Base-by-base conservation (phyloP, 2,113 vertebrate genomes). In the Uropsilus gracilis region DNA sequence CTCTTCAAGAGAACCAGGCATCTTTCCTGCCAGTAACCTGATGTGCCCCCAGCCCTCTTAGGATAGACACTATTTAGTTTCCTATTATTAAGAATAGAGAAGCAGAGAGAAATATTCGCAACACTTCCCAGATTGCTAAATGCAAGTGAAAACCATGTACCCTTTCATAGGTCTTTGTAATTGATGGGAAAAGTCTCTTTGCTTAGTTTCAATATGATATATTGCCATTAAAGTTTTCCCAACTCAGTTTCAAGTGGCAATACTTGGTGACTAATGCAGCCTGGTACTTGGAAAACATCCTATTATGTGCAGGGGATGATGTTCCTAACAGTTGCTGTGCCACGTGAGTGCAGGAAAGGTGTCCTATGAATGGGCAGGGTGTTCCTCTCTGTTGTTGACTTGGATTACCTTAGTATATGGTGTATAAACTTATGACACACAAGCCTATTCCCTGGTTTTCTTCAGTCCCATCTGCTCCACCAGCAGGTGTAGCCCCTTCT, bases 1-100 rank as follows among this genome's bases (percentile, higher is more conserved):
- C 97, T 88, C 94, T 89, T 97, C 88, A 76, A 81, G 83, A 83
- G 75, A 94, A 94, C 97, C 92, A 39, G 90, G 46, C 68, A 90
- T 96, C 68, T 96, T 26, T 24, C 44, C 50, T 64, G 87, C 93
- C 94, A 72, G 81, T 95, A 73, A 93, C 97, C 97, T 86, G 75
- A 93, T 30, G 22, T 96, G 96, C 94, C 87, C 95, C 81, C 0
- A 0, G 63, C 66, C 81, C 83, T 82, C 48, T 81, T 50, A 73
- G 61, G 46, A 53, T 14, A 59, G 83, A 71, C n/a, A 10, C 72
- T 18, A 0, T 69, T 86, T 71, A 5, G 3, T 34, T 86, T 86
- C 6, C 75, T 44, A 46, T 63, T 68, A 18, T 69, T 73, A 72
- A 28, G 73, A 24, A 86, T 63, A 87, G 64, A 39, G 44, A 89